These are phyloP conservation scores for Tangara arthus DNA, from an alignment of 2,797 vertebrate species.

Conservation along the genomic window DNA sequence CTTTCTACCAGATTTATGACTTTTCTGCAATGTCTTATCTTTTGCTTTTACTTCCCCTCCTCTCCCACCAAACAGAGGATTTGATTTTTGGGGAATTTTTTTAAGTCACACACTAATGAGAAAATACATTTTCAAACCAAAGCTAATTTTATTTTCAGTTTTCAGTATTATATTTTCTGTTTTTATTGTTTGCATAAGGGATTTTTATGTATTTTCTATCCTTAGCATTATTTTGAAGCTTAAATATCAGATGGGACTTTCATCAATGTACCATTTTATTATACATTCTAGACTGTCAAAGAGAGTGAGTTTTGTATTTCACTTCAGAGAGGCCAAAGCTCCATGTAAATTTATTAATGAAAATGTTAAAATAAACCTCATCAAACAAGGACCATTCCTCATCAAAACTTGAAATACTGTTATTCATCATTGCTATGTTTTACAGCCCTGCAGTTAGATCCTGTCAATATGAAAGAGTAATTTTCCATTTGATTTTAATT, in stretches of 20 bases:
- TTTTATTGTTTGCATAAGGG: background rate
- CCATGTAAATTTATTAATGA: background rate
- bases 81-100: background rate
- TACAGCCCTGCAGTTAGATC: background rate
- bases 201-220: background rate
- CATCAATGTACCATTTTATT: background rate
- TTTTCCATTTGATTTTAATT: conserved; percentile 33
- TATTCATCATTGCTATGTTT: background rate
- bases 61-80: fast-evolving
- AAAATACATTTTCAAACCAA: background rate
- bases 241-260: background rate
- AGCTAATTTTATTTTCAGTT: background rate
- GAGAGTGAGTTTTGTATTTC: background rate
- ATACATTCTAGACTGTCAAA: background rate
- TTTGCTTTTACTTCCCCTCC: background rate
- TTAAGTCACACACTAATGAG: background rate
- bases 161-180: background rate
- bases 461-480: background rate
- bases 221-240: background rate
- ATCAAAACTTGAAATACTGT: background rate
- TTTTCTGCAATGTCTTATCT: background rate
- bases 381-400: background rate
- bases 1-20: background rate
- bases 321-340: background rate
- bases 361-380: background rate